phyloP scores from a whole-genome alignment of 2,113 vertebrate genomes.

The Thinocorus orbignyianus region DNA sequence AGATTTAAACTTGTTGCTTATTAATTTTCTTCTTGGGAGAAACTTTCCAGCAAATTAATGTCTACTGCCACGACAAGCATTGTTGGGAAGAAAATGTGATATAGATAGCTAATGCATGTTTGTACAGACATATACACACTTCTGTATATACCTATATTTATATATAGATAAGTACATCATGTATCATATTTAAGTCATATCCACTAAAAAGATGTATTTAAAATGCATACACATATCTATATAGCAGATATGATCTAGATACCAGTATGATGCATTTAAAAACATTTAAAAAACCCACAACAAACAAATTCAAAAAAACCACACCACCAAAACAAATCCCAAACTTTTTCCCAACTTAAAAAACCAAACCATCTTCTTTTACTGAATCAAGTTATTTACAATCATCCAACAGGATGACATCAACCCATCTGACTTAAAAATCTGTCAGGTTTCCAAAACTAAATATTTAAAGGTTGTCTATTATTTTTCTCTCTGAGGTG shows the following conservation, averaged over 20 bases:
- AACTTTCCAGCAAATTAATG: not conserved
- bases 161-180: too few species aligned
- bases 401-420: not conserved
- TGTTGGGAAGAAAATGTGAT: not conserved
- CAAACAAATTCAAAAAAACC: too few species aligned
- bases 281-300: not conserved
- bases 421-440: not conserved
- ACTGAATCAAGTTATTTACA: not conserved
- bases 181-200: not conserved
- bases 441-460: not conserved
- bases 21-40: not conserved
- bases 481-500: not conserved
- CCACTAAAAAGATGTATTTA: not conserved
- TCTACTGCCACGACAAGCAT: not conserved
- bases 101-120: fast-evolving
- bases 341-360: not conserved
- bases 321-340: not conserved
- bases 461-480: not conserved
- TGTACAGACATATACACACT: not conserved
- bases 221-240: not conserved
- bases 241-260: not conserved
- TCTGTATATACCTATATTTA: too few species aligned
- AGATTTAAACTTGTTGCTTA: not conserved
- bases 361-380: not conserved
- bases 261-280: not conserved